These are phyloP conservation scores for Apis florea DNA, from an alignment of 1,140 invertebrate species.

Conservation along the genomic window DNA sequence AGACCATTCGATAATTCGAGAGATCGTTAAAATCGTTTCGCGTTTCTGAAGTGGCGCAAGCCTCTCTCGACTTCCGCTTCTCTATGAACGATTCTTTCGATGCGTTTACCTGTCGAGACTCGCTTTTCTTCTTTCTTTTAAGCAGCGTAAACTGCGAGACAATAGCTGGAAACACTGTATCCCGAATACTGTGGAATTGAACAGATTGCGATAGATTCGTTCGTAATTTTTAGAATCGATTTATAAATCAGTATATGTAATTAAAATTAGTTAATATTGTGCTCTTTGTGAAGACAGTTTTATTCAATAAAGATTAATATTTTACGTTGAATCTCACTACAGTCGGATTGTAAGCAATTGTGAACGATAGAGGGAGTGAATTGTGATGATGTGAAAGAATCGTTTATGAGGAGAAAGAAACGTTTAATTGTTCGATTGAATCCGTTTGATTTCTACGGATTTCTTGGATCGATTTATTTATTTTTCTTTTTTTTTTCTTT, in stretches of 20 bases:
- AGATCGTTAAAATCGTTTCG: constrained; percentile 40
- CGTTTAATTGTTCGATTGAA: neutral
- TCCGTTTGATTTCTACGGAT: neutral
- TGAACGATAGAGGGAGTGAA: neutral
- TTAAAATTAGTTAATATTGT: no score
- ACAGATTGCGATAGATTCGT: no score
- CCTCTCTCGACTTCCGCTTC: constrained; percentile 8
- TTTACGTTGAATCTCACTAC: no score
- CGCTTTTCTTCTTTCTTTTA: neutral
- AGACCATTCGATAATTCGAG: neutral
- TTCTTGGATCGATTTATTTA: neutral
- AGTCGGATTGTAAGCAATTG: neutral
- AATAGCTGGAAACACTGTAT: no score
- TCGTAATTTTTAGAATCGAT: no score
- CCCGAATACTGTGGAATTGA: no score
- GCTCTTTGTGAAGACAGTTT: no score
- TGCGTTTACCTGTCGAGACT: neutral
- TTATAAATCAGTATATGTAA: no score
- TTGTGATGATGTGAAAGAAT: neutral
- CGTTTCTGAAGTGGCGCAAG: neutral
- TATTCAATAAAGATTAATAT: no score
- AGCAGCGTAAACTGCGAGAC: no score
- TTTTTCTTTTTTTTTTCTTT: no score
- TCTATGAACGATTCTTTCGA: neutral
- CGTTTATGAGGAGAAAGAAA: neutral